phyloP scores from a whole-genome alignment of 2,797 vertebrate species.

The Podargus strigoides region DNA sequence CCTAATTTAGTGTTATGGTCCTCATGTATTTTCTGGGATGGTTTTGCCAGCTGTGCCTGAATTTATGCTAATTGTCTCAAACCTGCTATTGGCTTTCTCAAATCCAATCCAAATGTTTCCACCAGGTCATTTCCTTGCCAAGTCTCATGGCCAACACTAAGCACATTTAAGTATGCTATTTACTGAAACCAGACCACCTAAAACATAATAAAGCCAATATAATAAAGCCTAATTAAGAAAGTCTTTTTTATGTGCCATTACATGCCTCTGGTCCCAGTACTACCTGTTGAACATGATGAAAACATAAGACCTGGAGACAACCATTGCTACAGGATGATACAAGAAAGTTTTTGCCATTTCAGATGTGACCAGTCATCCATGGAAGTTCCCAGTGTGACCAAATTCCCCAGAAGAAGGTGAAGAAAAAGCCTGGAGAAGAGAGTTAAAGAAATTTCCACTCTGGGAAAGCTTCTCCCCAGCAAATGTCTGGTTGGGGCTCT shows the following conservation, averaged over 20 bases:
- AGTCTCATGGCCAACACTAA: accelerated
- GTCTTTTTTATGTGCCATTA: accelerated
- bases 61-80: background rate
- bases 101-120: accelerated
- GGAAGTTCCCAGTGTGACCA: background rate
- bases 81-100: background rate
- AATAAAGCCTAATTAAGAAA: too few relatives aligned
- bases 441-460: accelerated
- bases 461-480: background rate
- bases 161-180: accelerated
- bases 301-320: background rate
- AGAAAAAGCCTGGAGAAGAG: background rate
- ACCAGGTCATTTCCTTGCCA: accelerated
- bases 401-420: background rate
- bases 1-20: background rate
- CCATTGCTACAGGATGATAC: accelerated
- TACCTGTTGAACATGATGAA: accelerated
- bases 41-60: background rate
- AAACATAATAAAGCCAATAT: accelerated
- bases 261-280: background rate
- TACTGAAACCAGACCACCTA: accelerated
- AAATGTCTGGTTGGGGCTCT: background rate
- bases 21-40: background rate
- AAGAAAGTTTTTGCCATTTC: background rate
- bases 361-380: accelerated